These are phyloP conservation scores for Hipposideros armiger DNA, from an alignment of 2,113 vertebrate species.

Conservation along the genomic window DNA sequence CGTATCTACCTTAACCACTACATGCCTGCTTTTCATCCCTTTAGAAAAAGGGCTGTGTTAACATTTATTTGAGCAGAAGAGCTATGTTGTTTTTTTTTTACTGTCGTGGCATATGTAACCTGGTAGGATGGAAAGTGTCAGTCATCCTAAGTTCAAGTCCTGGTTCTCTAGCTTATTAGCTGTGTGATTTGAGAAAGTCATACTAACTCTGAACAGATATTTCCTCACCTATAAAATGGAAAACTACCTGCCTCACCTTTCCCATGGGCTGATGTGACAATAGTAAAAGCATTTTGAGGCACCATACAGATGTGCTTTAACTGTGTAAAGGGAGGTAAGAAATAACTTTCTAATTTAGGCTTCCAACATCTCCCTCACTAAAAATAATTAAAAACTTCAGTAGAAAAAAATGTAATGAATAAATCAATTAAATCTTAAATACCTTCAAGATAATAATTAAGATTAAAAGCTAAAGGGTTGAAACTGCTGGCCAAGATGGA, in stretches of 20 bases:
- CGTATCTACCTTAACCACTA: neutral
- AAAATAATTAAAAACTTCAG: neutral
- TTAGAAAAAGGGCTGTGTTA: neutral
- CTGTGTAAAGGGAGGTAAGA: neutral
- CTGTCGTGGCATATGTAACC: neutral
- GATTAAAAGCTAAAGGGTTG: neutral
- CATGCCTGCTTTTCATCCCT: neutral
- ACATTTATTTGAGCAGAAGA: neutral
- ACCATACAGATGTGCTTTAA: neutral
- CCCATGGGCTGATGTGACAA: neutral
- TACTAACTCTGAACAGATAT: neutral
- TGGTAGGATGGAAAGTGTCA: neutral
- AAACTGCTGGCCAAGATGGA: neutral
- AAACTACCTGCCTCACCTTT: neutral
- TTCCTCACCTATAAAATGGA: neutral
- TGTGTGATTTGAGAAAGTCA: constrained; percentile 6
- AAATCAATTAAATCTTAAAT: neutral
- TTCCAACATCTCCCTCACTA: neutral
- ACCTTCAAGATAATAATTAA: constrained; percentile 10
- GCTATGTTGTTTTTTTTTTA: neutral
- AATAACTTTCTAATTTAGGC: neutral
- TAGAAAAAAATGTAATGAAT: neutral
- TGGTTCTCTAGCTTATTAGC: neutral
- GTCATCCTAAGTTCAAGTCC: neutral
- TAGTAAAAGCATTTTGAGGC: neutral